Percentiles rank a stretch among this genome's conserved stretches.
Evolutionary conservation across 2,888 invertebrate genomes (phyloP).

Genomic region (Leucozona laternaria): DNA sequence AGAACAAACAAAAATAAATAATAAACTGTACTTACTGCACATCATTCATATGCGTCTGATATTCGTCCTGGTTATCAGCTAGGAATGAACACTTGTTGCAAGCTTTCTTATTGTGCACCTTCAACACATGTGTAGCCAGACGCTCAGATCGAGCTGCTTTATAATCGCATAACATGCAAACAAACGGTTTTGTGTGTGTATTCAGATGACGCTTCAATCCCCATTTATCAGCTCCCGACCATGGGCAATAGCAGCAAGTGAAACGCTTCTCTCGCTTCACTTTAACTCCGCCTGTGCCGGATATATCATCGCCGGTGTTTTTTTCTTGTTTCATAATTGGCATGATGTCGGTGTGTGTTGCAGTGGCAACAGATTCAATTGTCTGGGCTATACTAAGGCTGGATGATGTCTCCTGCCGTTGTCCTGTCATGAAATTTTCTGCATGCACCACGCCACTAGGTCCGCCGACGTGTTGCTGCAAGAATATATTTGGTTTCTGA

Average conservation of each 20-base stretch:
- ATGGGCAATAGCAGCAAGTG: conserved; percentile 95
- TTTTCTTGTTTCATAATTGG: conserved; percentile 83
- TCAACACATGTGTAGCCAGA: conserved; percentile 94
- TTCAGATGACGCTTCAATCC: conserved; percentile 95
- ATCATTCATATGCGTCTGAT: conserved; percentile 91
- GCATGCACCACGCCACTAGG: conserved; percentile 58
- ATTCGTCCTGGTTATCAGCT: conserved; percentile 92
- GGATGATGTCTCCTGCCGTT: conserved; percentile 82
- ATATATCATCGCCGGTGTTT: conserved; percentile 79
- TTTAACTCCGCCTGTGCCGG: conserved; percentile 79
- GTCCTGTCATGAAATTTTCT: conserved; percentile 80
- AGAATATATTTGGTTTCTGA: conserved; percentile 81
- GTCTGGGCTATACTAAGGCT: conserved; percentile 83
- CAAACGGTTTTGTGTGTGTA: conserved; percentile 96
- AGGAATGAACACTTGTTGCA: conserved; percentile 95
- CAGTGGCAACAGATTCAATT: conserved; percentile 83
- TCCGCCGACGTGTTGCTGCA: conserved; percentile 78
- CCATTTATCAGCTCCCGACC: conserved; percentile 97
- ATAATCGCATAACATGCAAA: conserved; percentile 95
- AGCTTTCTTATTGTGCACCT: conserved; percentile 95
- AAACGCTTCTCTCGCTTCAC: conserved; percentile 89
- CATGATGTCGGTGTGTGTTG: conserved; percentile 80
- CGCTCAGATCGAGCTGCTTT: conserved; percentile 96
- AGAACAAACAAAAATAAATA: background rate
- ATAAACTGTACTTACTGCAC: conserved; percentile 87